These are phyloP conservation scores for Crocodylus rhombifer DNA, from an alignment of 2,797 vertebrate genomes.

Conservation along the genomic window DNA sequence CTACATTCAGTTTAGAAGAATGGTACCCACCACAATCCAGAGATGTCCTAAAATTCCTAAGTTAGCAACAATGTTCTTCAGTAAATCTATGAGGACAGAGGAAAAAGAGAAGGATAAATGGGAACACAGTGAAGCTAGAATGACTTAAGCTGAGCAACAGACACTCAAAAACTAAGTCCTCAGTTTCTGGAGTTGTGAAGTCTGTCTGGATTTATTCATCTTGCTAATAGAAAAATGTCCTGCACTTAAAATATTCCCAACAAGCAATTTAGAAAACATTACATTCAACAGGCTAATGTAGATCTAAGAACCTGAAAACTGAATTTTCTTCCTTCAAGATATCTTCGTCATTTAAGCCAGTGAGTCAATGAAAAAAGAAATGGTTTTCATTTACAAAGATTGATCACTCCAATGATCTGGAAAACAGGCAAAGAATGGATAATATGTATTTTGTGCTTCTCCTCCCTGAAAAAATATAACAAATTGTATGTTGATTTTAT, in stretches of 20 bases:
- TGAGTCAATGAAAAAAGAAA: neutral
- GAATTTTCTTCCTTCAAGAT: neutral
- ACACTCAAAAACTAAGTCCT: neutral
- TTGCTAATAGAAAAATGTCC: neutral
- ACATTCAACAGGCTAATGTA: neutral
- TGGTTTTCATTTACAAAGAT: neutral
- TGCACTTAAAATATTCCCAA: neutral
- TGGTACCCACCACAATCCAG: neutral
- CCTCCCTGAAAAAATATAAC: neutral
- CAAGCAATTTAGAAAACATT: neutral
- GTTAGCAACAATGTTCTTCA: neutral
- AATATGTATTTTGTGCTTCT: fast-evolving
- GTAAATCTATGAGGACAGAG: neutral
- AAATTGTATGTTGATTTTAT: neutral
- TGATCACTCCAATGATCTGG: neutral
- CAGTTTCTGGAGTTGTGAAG: neutral
- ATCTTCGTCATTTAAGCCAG: neutral
- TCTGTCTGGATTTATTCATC: neutral
- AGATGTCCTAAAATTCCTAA: neutral
- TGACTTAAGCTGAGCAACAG: neutral
- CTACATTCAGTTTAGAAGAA: neutral
- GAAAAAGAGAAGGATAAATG: neutral
- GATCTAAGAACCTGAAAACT: neutral
- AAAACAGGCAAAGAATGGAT: neutral
- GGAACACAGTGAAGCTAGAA: neutral